Conservation (phyloP, 2,113 vertebrate species). For the Melospiza georgiana region DNA sequence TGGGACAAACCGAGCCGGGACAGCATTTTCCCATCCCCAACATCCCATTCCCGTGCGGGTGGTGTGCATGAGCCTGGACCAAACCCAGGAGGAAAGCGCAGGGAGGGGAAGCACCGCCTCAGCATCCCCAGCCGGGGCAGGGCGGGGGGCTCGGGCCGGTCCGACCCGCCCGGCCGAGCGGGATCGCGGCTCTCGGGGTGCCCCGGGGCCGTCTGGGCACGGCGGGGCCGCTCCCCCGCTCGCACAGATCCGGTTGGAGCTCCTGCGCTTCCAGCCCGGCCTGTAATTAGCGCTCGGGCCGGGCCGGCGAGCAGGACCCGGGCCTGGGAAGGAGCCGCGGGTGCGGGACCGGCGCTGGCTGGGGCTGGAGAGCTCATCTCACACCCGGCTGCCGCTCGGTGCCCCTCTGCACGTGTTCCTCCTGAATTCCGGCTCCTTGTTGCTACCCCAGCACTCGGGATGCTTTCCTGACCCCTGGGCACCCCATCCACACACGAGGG, state of each 20-base stretch:
- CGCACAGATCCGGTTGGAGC: not conserved
- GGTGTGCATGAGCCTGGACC: not conserved
- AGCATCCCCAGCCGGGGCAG: not conserved
- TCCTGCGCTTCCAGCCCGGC: not conserved
- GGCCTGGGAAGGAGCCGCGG: not conserved
- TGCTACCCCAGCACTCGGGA: rapidly evolving
- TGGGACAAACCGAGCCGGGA: not conserved
- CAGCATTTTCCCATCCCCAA: not conserved
- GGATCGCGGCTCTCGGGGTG: not conserved
- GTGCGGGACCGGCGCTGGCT: not conserved
- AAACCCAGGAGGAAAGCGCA: not conserved
- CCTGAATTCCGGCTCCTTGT: not conserved
- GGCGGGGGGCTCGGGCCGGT: not conserved
- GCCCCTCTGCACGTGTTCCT: rapidly evolving
- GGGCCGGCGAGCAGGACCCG: not conserved
- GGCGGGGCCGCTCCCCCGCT: not conserved
- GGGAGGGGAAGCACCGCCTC: not conserved
- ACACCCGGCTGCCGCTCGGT: rapidly evolving
- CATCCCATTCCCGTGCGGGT: not conserved
- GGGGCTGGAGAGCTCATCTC: not conserved
- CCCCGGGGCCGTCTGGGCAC: not conserved
- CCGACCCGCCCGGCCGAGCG: not conserved
- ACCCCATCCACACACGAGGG: rapidly evolving
- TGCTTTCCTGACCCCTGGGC: not conserved
- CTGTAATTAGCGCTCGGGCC: not conserved